Conservation (phyloP, 2,888 invertebrate genomes). For the Lepidocyrtinus sp. region DNA sequence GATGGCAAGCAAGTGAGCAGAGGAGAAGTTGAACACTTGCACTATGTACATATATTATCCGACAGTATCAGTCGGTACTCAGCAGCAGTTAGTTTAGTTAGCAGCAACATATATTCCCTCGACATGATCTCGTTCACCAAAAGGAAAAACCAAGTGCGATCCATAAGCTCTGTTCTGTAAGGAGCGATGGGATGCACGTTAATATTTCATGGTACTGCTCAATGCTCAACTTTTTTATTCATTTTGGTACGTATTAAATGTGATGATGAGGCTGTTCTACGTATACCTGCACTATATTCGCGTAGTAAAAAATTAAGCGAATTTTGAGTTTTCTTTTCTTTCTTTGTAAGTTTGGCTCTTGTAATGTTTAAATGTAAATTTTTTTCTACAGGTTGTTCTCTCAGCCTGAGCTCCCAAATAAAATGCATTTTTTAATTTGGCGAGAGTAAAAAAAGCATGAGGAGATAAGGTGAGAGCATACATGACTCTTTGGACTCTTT, state of each 20-base stretch:
- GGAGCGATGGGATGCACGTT: no score
- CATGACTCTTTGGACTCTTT: neutral
- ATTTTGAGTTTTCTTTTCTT: neutral
- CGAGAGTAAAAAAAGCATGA: constrained; percentile 10
- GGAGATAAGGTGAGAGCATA: neutral
- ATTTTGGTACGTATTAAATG: neutral
- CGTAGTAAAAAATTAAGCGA: neutral
- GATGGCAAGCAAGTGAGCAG: constrained; percentile 61
- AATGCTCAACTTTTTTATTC: neutral
- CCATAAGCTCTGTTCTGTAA: no score
- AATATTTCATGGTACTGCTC: constrained; percentile 6
- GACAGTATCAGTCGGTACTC: constrained; percentile 22
- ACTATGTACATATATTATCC: constrained; percentile 42
- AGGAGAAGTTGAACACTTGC: constrained; percentile 52
- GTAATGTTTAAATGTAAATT: constrained; percentile 1
- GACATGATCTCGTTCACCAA: neutral
- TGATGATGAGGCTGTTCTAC: neutral
- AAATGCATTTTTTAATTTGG: neutral
- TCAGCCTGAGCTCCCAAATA: neutral
- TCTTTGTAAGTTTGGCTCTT: neutral
- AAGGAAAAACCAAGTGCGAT: neutral
- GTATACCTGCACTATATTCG: neutral
- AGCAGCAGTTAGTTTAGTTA: no score
- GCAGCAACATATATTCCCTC: constrained; percentile 6
- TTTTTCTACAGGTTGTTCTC: neutral